A percentile compares a stretch with the other conserved stretches of the same genome.
Conservation (phyloP, 2,888 invertebrate species). For the Stenolophus ochropezus region DNA sequence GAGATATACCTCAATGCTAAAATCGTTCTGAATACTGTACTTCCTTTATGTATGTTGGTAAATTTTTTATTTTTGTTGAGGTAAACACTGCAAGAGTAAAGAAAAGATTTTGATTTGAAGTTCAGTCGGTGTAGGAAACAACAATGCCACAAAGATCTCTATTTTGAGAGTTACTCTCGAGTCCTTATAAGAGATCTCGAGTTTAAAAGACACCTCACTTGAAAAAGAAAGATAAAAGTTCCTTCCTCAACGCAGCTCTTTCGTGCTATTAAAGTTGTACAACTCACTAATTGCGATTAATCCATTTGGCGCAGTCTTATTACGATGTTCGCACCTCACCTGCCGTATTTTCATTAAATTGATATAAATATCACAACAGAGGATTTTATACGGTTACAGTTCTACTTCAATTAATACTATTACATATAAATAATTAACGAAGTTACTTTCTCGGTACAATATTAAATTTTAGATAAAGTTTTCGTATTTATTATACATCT, state of each 20-base stretch:
- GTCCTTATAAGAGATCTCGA: neutral
- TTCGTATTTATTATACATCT: too few species aligned
- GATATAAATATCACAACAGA: neutral
- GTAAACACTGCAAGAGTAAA: neutral
- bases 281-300: constrained; percentile 18
- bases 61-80: neutral
- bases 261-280: neutral
- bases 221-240: constrained; percentile 3
- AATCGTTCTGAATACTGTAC: too few species aligned
- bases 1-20: too few species aligned
- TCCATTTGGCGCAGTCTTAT: neutral
- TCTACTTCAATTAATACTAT: neutral
- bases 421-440: neutral
- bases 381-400: neutral
- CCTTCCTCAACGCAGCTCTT: neutral
- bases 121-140: neutral
- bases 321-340: neutral
- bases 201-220: constrained; percentile 19
- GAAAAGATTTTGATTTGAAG: neutral
- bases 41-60: too few species aligned
- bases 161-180: neutral
- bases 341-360: constrained; percentile 10
- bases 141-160: neutral
- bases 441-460: neutral
- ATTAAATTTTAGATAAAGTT: neutral